Evolutionary conservation across 1,140 invertebrate species (phyloP), one percentile per base, ranked within the genome.

Genomic region (Lepidurus apus): DNA sequence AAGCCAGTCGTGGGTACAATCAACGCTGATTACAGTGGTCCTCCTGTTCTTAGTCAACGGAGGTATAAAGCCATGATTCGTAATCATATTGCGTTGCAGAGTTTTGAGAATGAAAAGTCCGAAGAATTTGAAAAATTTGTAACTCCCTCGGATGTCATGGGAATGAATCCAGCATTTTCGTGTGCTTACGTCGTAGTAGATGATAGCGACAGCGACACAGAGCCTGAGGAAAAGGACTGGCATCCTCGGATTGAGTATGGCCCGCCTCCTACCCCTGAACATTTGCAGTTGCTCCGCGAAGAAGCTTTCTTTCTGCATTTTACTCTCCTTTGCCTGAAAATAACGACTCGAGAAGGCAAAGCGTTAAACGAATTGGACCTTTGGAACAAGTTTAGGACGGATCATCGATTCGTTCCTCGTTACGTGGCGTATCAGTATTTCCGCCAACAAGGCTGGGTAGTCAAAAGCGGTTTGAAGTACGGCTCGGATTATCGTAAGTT

Each of bases 391-490:
- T 17, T 65, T 13, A 13, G 53, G 21, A 21, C 2, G 17, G 17
- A 65, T 7, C 53, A 13, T 13, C 53, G 53, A 7, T 65, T 65
- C 21, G n/a, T 65, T 7, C 53, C 53, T 21, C 53, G 53, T 7
- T 65, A 65, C 13, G 53, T 65, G 53, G 53, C 53, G 13, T 65
- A 65, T 21, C 53, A 65, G 21, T 65, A 65, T 65, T 65, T 65
- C 13, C 53, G 53, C 13, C 9, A 65, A 13, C 53, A 65, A 65
- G 13, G 13, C 13, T 65, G 53, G 53, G 53, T 65, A 65, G 53
- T 65, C 4, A 13, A 21, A 65, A 65, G 53, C 21, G 53, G 53
- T 21, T 21, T 65, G 17, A 65, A 65, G 8, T 65, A 65, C 53
- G 53, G 53, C 53, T 13, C 53, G 17, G 53, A 65, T 65, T 65